Evolutionary conservation across 2,113 vertebrate species (phyloP), one percentile per base, ranked within the genome.

Genomic region (Chaenogobius annularis): DNA sequence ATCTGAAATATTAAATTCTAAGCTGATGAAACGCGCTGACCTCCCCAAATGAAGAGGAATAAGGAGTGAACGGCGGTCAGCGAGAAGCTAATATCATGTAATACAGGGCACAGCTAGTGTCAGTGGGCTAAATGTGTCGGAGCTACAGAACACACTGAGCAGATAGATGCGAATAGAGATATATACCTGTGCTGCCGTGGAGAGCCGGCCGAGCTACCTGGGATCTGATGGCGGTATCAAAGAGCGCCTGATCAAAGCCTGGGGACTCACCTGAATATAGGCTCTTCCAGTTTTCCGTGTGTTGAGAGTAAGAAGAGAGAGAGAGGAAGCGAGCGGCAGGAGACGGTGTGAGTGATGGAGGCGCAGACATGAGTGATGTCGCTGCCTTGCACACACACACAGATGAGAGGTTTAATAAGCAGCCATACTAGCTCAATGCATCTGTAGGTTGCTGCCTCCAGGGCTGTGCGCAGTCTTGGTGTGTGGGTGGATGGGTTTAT

Each of bases 331-430:
- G n/a, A n/a, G n/a, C n/a, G 31, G 40, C 37, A 58, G 63, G 58
- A 59, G 71, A 62, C 67, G 13, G 82, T 74, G 74, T 88, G 86
- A 84, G 80, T 84, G 85, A 85, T 80, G 78, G 78, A 74, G 74
- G 72, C 75, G 66, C 68, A 65, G 70, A 69, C 68, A 84, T 85
- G 89, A 89, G 83, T 90, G 88, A 91, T 91, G 84, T 86, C 82
- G 85, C 86, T 74, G 85, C 82, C 86, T 73, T 78, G 77, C 84
- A 80, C 52, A 77, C 50, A 75, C 74, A 74, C 35, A 40, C 31
- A 85, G 88, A 91, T 88, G 82, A 90, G 88, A 84, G 81, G 70
- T 88, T 91, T 91, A 90, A 90, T 92, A 89, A 91, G 89, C 88
- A 90, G 81, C 88, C 88, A 92, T 90, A 91, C 84, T 90, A 90